Base-by-base conservation (phyloP, 2,113 vertebrate species). In the Cheilinus undulatus region DNA sequence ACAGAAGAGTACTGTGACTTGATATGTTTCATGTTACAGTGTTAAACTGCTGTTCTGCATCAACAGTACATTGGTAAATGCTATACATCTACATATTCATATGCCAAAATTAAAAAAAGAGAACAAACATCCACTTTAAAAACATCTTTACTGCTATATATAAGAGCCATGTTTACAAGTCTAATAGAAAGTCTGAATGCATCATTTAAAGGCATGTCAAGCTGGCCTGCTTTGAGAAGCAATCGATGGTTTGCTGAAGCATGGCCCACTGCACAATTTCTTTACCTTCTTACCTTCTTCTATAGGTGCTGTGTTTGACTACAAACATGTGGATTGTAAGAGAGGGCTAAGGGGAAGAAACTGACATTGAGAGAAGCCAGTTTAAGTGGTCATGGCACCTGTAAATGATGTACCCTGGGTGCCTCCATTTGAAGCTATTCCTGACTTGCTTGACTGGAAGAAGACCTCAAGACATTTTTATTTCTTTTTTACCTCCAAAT, bases 401-500 rank as follows among this genome's bases (percentile, higher is more conserved):
- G 28, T 14, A 38, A 49, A 45, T n/a, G 36, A 15, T 70, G 53
- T 36, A 56, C 49, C 46, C 8, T 24, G 30, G 10, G 26, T 43
- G 54, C 27, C 14, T 42, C n/a, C 27, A 50, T 36, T 66, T 52
- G 36, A 30, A 48, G 61, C 38, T 64, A 28, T 30, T 72, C 43
- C 63, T 61, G 24, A 34, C 57, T 6, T 5, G 1, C 30, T 30
- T 57, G 59, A n/a, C 51, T 26, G n/a, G 24, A 73, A 24, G 42
- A n/a, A 24, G 34, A 62, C 63, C 23, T 73, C 23, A 2, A 8
- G 17, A 52, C 19, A 3, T 23, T 45, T 24, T 54, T 27, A 42
- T 66, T 22, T 34, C 10, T 19, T n/a, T 6, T 24, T 60, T 45
- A 26, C 48, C 27, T 45, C 46, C 27, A 15, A 19, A 27, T 34